These are phyloP conservation scores for Aelia acuminata DNA, from an alignment of 2,888 invertebrate species.

Conservation along the genomic window DNA sequence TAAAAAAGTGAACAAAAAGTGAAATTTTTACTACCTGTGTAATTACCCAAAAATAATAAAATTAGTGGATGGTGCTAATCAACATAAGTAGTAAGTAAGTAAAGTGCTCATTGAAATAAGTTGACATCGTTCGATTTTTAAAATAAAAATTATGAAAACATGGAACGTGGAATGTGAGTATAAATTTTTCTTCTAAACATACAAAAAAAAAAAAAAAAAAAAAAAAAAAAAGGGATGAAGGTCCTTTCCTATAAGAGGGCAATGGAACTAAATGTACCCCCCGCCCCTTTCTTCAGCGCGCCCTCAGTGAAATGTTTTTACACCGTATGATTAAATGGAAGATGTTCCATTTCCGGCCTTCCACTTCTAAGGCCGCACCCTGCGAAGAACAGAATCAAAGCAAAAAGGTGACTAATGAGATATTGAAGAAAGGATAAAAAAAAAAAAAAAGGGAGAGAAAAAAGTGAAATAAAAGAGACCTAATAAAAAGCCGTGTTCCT, in stretches of 20 bases:
- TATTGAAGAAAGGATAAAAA: neutral
- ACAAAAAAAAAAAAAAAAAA: neutral
- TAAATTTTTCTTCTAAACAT: too few species aligned
- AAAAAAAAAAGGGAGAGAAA: neutral
- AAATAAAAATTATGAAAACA: too few species aligned
- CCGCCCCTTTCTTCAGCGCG: neutral
- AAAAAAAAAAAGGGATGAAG: neutral
- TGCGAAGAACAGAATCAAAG: neutral
- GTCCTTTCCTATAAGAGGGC: neutral
- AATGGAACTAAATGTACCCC: neutral
- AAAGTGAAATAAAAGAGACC: neutral
- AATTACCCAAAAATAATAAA: too few species aligned
- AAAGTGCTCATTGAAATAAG: too few species aligned
- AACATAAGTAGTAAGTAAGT: too few species aligned
- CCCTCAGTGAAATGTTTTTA: neutral
- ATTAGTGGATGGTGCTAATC: too few species aligned
- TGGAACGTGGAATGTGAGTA: too few species aligned
- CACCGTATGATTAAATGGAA: neutral
- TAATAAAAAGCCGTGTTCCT: neutral
- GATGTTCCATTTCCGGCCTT: neutral
- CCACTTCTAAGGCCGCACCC: neutral
- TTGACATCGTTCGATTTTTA: too few species aligned
- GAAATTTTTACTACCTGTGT: too few species aligned
- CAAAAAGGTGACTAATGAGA: neutral
- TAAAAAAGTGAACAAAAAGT: too few species aligned